These are phyloP conservation scores for Vireo griseus DNA, from an alignment of 2,797 vertebrate genomes.

Conservation along the genomic window DNA sequence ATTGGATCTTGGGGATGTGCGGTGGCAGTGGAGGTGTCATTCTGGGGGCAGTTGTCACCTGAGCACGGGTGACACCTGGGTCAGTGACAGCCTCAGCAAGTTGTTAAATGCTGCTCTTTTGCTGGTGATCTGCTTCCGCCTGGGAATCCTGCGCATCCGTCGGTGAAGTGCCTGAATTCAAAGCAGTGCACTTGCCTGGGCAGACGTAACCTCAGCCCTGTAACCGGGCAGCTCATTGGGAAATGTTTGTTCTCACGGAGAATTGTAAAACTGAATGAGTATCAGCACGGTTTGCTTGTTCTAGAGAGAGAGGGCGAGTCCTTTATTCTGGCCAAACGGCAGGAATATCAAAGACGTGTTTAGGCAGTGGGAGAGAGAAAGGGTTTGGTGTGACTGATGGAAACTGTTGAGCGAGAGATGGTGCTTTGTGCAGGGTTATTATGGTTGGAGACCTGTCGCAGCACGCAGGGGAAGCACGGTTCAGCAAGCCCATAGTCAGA, in stretches of 20 bases:
- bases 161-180: background rate
- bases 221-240: rapidly evolving
- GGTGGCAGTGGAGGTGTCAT: rapidly evolving
- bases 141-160: background rate
- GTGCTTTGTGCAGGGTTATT: background rate
- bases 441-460: slow-evolving; percentile 15
- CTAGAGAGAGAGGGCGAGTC: background rate
- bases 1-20: rapidly evolving
- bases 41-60: background rate
- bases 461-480: slow-evolving; percentile 20
- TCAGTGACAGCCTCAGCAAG: background rate
- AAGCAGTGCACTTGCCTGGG: background rate
- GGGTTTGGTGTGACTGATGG: background rate
- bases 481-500: slow-evolving; percentile 28
- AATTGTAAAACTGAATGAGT: background rate
- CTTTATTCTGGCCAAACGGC: background rate
- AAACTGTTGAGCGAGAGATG: slow-evolving; percentile 33
- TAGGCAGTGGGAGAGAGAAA: background rate
- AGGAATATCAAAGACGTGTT: slow-evolving; percentile 1
- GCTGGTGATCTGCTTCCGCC: background rate
- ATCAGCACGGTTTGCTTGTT: background rate
- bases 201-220: background rate
- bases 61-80: rapidly evolving
- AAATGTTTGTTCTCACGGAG: background rate
- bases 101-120: background rate